phyloP scores from a whole-genome alignment of 2,113 vertebrate species.

The Brienomyrus longianalis region DNA sequence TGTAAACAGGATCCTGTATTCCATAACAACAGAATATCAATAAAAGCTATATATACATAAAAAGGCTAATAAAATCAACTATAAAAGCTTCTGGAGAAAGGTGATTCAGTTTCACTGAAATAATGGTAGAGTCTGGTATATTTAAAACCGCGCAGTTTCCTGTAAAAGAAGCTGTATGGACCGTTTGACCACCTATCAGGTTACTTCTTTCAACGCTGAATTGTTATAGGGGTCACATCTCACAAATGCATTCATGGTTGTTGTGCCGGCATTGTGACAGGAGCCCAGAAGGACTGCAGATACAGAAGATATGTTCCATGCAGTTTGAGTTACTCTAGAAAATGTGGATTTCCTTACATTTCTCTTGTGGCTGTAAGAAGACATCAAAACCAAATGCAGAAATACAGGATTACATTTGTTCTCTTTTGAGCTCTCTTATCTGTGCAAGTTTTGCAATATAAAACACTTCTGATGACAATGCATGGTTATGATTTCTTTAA shows the following conservation, averaged over 20 bases:
- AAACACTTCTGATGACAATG: neutral
- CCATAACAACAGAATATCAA: neutral
- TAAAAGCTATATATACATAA: neutral
- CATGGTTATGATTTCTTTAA: neutral
- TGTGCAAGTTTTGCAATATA: neutral
- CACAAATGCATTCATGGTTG: neutral
- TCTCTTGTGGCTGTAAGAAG: neutral
- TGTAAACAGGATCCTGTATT: neutral
- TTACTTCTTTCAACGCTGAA: neutral
- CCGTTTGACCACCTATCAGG: neutral
- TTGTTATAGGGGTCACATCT: neutral
- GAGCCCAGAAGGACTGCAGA: neutral
- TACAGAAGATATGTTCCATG: neutral
- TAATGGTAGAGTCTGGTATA: neutral
- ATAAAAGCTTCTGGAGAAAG: neutral
- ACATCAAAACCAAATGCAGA: neutral
- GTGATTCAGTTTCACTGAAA: neutral
- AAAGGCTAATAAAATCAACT: neutral
- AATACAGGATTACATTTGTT: neutral
- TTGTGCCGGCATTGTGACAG: neutral
- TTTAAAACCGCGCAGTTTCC: neutral
- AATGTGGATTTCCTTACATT: neutral
- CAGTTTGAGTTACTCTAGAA: neutral
- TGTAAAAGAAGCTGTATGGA: neutral
- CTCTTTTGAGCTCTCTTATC: neutral